Evolutionary conservation across 2,113 vertebrate species (phyloP), one percentile per base, ranked within the genome.

Genomic region (Daubentonia madagascariensis): DNA sequence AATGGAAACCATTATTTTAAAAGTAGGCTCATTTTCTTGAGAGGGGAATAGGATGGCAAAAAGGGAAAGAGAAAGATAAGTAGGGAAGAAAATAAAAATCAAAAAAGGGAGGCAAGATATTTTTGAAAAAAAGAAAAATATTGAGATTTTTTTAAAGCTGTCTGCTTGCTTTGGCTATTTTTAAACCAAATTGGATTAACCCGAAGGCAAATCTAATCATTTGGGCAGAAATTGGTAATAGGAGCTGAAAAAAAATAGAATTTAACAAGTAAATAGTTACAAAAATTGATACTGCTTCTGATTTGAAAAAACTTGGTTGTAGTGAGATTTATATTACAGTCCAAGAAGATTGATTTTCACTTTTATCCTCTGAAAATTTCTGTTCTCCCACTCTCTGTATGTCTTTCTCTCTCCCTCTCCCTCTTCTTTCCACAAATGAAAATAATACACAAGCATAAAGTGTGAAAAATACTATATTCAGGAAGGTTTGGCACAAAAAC

Each of bases 181-280:
- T 85, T 23, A 73, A 84, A 93, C 25, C 52, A 89, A 93, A 70
- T 68, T 94, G 12, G 6, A 70, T 86, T 54, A 91, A 85, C 17
- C 57, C 2, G 25, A 95, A 50, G 83, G 18, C 6, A 91, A 95
- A 96, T 61, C 16, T 68, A 96, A 89, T 57, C 40, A 65, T 52
- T 70, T 75, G 35, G 17, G 28, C 23, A 97, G 52, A 96, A 88
- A 73, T 63, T 85, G 73, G 23, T 89, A 94, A 78, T 50, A 85
- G 16, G 25, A 43, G 17, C n/a, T 91, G 50, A 22, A 89, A 86
- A 67, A 63, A 88, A 89, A 75, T 4, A 8, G 8, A 79, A 63
- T 65, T 79, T 65, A 72, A n/a, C 1, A 2, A 94, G 57, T 70
- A 91, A 85, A 83, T 52, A 75, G 40, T 85, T 13, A 81, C 25